These are phyloP conservation scores for Okamejei kenojei DNA, from an alignment of 2,797 vertebrate species.

Conservation along the genomic window DNA sequence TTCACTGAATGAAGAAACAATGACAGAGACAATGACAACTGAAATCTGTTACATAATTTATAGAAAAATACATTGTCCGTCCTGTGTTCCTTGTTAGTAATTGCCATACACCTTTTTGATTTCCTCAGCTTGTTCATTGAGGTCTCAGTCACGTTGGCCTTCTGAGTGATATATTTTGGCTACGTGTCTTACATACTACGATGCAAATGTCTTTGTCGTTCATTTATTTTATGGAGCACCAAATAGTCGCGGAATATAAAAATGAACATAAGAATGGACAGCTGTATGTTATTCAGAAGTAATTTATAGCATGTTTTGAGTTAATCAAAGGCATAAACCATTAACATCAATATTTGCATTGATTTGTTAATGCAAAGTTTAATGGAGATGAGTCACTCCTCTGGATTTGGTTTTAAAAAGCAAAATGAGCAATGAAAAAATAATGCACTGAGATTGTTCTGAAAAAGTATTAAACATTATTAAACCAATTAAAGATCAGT, in stretches of 20 bases:
- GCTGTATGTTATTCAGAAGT: not conserved
- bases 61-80: not conserved
- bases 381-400: not conserved
- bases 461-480: not conserved
- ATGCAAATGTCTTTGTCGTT: not conserved
- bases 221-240: not conserved
- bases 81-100: not conserved
- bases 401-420: not conserved
- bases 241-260: not conserved
- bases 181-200: not conserved
- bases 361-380: not conserved
- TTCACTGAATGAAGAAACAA: not conserved
- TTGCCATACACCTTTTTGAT: not conserved
- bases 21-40: not conserved
- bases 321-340: not conserved
- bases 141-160: not conserved
- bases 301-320: not conserved
- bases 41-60: not conserved
- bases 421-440: not conserved
- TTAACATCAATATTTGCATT: not conserved
- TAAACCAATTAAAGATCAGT: slow-evolving; percentile 15
- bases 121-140: not conserved
- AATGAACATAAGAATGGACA: not conserved
- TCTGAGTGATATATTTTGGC: not conserved
- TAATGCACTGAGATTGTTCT: not conserved